Conservation (phyloP, 2,797 vertebrate species). For the Brotogeris chrysoptera region DNA sequence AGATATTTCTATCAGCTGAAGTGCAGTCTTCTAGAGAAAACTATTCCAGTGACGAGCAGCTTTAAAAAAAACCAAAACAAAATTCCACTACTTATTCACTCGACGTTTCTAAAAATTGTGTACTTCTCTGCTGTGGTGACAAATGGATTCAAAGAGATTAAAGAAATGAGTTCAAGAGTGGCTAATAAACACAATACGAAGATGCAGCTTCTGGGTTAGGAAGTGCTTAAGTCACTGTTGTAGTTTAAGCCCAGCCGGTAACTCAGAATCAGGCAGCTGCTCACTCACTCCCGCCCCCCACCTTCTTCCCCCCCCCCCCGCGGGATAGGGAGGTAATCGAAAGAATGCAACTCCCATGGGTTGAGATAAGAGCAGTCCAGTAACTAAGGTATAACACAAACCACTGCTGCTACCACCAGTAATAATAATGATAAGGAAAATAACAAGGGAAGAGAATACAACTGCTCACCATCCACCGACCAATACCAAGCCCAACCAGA, state of each 20-base stretch:
- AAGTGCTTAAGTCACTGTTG: not conserved
- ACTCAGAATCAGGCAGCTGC: not conserved
- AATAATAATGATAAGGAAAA: too few species aligned
- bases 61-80: not conserved
- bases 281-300: not conserved
- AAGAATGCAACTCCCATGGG: too few species aligned
- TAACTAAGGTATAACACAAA: too few species aligned
- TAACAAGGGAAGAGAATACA: too few species aligned
- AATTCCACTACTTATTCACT: not conserved
- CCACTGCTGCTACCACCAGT: too few species aligned
- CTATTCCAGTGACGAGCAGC: not conserved
- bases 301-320: too few species aligned
- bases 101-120: not conserved
- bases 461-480: too few species aligned
- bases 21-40: not conserved
- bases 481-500: too few species aligned
- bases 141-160: not conserved
- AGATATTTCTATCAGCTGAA: not conserved
- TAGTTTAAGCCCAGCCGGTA: not conserved
- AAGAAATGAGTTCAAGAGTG: not conserved
- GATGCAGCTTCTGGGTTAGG: not conserved
- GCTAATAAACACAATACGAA: not conserved
- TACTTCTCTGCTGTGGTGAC: not conserved
- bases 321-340: too few species aligned
- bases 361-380: too few species aligned